These are phyloP conservation scores for Venustoraphidia nigricollis DNA, from an alignment of 2,888 invertebrate genomes.

Conservation along the genomic window DNA sequence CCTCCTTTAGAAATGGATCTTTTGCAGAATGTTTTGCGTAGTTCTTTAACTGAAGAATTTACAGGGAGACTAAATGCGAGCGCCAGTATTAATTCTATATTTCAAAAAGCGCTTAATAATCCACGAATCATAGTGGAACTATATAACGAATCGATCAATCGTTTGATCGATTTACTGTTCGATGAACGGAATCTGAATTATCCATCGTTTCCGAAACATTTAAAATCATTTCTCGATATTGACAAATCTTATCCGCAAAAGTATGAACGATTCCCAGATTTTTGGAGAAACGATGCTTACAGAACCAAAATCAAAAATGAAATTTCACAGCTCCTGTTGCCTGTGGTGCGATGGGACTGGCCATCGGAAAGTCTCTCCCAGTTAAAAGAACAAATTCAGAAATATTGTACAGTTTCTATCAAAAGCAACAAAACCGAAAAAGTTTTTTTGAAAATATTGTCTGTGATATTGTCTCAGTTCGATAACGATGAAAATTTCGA, in stretches of 20 bases:
- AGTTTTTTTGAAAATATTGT: slow-evolving; percentile 33
- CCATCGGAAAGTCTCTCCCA: slow-evolving; percentile 27
- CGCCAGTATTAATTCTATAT: slow-evolving; percentile 26
- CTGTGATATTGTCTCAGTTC: slow-evolving; percentile 23
- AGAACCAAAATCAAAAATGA: slow-evolving; percentile 32
- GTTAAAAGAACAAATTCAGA: slow-evolving; percentile 31
- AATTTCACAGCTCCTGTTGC: slow-evolving; percentile 39
- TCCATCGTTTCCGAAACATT: slow-evolving; percentile 47
- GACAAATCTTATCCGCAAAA: slow-evolving; percentile 40
- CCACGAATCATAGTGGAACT: slow-evolving; percentile 41
- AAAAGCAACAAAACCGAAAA: slow-evolving; percentile 32
- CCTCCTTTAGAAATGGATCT: slow-evolving; percentile 41
- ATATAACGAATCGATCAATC: slow-evolving; percentile 51
- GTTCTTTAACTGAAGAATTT: slow-evolving; percentile 42
- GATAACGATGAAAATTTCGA: slow-evolving; percentile 28
- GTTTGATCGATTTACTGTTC: slow-evolving; percentile 40
- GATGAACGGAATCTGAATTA: slow-evolving; percentile 41
- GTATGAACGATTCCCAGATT: slow-evolving; percentile 48
- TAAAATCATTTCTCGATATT: slow-evolving; percentile 35
- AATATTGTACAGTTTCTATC: slow-evolving; percentile 34
- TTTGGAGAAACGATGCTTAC: slow-evolving; percentile 38
- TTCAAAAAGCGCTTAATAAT: slow-evolving; percentile 32
- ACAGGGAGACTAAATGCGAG: slow-evolving; percentile 37
- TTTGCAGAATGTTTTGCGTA: slow-evolving; percentile 36
- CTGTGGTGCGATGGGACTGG: slow-evolving; percentile 29